Evolutionary conservation across 2,113 vertebrate species (phyloP).

Genomic region (Motacilla alba): DNA sequence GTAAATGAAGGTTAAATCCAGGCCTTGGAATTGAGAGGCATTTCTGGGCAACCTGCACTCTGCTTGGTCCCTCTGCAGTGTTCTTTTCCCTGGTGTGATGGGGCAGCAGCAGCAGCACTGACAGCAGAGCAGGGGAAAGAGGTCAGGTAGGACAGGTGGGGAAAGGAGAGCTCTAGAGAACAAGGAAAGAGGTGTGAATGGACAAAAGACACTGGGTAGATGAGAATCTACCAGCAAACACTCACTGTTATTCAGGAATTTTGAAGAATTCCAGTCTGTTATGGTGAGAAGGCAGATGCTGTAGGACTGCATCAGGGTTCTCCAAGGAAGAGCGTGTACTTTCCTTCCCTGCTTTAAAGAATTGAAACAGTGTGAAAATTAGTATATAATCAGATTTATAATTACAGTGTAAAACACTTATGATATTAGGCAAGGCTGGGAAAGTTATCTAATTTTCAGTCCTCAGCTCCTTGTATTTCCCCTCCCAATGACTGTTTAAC

Average conservation of each 20-base stretch:
- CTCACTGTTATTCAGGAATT: background rate
- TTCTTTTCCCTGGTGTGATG: rapidly evolving
- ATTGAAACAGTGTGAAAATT: background rate
- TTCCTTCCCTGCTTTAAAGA: background rate
- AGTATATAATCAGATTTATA: background rate
- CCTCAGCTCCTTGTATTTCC: background rate
- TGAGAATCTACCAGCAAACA: background rate
- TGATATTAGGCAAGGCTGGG: background rate
- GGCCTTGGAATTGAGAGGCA: background rate
- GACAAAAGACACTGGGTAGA: background rate
- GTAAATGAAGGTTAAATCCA: background rate
- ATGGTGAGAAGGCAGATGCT: background rate
- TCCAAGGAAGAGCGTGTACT: background rate
- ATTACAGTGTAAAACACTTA: background rate
- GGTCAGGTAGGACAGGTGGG: background rate
- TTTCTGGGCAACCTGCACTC: background rate
- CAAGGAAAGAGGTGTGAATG: background rate
- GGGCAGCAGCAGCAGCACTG: rapidly evolving
- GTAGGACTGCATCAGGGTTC: background rate
- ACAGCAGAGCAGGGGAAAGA: background rate
- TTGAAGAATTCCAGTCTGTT: background rate
- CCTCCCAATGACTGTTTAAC: background rate
- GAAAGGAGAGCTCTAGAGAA: background rate
- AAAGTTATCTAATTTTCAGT: background rate
- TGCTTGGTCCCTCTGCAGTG: background rate